These are phyloP conservation scores for Motacilla alba DNA, from an alignment of 2,113 vertebrate genomes.

Conservation along the genomic window DNA sequence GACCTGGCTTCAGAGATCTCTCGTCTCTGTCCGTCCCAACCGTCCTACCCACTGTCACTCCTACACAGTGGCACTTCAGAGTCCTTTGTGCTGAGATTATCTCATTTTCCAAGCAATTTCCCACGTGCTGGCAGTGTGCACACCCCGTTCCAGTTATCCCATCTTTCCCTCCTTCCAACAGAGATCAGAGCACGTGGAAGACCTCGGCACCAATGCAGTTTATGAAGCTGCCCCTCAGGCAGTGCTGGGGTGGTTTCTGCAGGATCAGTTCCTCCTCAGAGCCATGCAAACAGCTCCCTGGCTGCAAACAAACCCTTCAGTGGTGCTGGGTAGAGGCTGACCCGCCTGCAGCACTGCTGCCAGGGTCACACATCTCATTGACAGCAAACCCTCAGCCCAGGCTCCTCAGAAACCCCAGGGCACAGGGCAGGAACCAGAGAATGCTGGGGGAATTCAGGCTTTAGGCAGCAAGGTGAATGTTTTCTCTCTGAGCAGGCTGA, in stretches of 20 bases:
- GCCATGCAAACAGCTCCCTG: neutral
- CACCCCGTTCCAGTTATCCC: neutral
- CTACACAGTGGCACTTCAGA: neutral
- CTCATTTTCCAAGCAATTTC: neutral
- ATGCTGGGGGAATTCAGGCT: neutral
- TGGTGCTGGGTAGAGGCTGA: neutral
- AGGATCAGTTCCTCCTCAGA: neutral
- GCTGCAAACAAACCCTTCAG: neutral
- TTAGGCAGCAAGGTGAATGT: neutral
- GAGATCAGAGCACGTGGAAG: neutral
- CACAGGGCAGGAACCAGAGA: neutral
- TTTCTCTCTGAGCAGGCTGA: neutral
- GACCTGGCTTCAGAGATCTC: no score
- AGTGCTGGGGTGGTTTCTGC: neutral
- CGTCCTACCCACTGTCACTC: no score
- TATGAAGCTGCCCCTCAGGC: neutral
- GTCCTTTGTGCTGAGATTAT: neutral
- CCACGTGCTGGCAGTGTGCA: neutral
- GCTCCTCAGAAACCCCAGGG: neutral
- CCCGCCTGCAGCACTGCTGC: neutral
- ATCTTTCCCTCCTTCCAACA: neutral
- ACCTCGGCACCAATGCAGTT: neutral
- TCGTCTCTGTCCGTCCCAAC: no score
- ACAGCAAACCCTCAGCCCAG: neutral
- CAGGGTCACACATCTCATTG: neutral